phyloP scores from a whole-genome alignment of 2,888 invertebrate genomes.

The Drosophila imparisetae region DNA sequence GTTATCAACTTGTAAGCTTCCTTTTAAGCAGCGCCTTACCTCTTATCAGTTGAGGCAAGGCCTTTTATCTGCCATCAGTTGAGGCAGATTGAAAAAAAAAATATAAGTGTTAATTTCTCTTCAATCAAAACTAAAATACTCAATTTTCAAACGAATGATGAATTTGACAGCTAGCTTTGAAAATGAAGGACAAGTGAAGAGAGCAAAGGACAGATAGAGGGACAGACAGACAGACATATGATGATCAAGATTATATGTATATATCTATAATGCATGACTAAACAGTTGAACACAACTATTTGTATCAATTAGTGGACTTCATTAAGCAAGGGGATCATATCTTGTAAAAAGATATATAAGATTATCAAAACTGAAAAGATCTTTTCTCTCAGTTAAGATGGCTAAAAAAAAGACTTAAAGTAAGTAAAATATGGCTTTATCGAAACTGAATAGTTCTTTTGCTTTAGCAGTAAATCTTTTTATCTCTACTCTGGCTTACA shows the following conservation, averaged over 20 bases:
- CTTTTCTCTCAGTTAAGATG: not conserved
- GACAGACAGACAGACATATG: not conserved
- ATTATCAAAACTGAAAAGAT: not conserved
- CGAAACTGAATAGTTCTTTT: not conserved
- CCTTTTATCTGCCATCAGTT: not conserved
- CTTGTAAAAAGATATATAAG: not conserved
- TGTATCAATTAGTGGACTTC: not conserved
- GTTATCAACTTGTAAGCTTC: slow-evolving; percentile 15
- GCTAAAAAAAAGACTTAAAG: not conserved
- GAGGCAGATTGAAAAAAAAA: not conserved
- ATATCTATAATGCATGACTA: too few relatives aligned
- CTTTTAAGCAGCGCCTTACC: slow-evolving; percentile 1
- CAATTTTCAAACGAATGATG: not conserved
- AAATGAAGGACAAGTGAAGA: not conserved
- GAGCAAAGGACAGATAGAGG: not conserved
- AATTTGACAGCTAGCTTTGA: not conserved
- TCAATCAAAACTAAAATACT: not conserved
- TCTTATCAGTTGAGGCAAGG: slow-evolving; percentile 1
- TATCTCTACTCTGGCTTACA: not conserved
- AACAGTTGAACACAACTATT: not conserved
- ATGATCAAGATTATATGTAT: not conserved
- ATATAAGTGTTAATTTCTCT: not conserved
- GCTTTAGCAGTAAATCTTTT: not conserved
- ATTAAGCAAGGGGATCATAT: not conserved
- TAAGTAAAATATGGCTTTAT: not conserved